Conservation (phyloP, 2,888 invertebrate genomes). For the Nephrotoma flavescens region DNA sequence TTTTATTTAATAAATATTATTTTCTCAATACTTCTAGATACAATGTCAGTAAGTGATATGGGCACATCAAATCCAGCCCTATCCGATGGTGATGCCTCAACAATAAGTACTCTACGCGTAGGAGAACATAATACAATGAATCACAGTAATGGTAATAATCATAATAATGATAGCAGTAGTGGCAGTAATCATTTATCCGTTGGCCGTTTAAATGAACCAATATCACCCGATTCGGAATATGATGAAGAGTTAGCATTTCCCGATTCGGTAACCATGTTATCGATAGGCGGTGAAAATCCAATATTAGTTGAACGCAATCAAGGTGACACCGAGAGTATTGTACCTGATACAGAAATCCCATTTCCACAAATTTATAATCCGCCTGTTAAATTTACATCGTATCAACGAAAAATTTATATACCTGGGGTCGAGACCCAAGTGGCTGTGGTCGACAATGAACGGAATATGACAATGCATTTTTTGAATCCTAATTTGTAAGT, state of each 20-base stretch:
- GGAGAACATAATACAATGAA: neutral
- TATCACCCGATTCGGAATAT: slow-evolving; percentile 55
- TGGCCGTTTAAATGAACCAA: slow-evolving; percentile 35
- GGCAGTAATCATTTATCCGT: slow-evolving; percentile 24
- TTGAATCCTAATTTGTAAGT: slow-evolving; percentile 81
- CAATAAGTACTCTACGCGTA: slow-evolving; percentile 14
- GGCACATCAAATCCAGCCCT: slow-evolving; percentile 19
- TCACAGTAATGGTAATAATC: neutral
- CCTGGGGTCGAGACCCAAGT: slow-evolving; percentile 63
- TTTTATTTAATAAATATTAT: neutral
- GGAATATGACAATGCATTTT: slow-evolving; percentile 70
- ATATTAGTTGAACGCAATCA: slow-evolving; percentile 34
- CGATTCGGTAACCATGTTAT: slow-evolving; percentile 53
- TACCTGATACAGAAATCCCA: slow-evolving; percentile 32
- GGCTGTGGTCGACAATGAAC: slow-evolving; percentile 59
- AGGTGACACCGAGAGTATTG: slow-evolving; percentile 20
- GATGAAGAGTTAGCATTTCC: slow-evolving; percentile 68
- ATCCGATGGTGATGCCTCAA: slow-evolving; percentile 19
- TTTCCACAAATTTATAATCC: slow-evolving; percentile 50
- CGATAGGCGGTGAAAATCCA: slow-evolving; percentile 36
- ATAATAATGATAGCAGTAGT: slow-evolving; percentile 12
- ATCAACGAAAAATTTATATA: slow-evolving; percentile 64
- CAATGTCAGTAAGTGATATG: slow-evolving; percentile 17
- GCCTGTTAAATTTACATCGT: slow-evolving; percentile 59
- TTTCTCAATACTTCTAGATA: slow-evolving; percentile 15